Evolutionary conservation across 1,140 invertebrate species (phyloP).

Genomic region (Oppia nitens): DNA sequence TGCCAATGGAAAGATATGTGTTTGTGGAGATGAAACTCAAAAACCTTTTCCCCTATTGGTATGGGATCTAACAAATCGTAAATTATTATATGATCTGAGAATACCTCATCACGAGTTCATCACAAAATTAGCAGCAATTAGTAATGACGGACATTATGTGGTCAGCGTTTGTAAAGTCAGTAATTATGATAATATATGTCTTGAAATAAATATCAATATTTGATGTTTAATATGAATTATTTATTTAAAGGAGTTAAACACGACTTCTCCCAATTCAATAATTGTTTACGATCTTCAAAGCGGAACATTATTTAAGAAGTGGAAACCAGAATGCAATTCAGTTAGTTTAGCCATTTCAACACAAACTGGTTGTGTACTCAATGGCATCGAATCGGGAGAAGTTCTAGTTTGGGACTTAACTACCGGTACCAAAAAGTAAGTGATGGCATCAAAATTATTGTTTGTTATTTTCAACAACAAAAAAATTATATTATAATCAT

Average conservation of each 20-base stretch:
- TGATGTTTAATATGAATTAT: neutral
- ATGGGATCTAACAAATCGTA: conserved; percentile 64
- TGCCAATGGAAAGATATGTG: conserved; percentile 64
- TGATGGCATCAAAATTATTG: neutral
- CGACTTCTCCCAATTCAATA: conserved; percentile 65
- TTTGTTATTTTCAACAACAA: too few species aligned
- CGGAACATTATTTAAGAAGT: conserved; percentile 67
- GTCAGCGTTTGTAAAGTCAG: conserved; percentile 36
- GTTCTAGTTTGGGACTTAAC: conserved; percentile 71
- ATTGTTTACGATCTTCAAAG: conserved; percentile 79
- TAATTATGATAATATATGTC: neutral
- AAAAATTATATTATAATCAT: too few species aligned
- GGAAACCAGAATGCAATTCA: conserved; percentile 62
- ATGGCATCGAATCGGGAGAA: conserved; percentile 55
- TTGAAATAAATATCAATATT: neutral
- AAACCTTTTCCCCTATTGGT: conserved; percentile 73
- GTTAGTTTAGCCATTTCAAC: conserved; percentile 63
- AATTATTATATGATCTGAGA: conserved; percentile 63
- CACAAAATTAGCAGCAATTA: conserved; percentile 61
- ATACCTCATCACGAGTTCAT: conserved; percentile 76
- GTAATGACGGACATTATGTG: conserved; percentile 55
- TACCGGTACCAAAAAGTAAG: conserved; percentile 41
- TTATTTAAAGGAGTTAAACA: conserved; percentile 51
- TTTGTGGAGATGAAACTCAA: conserved; percentile 77
- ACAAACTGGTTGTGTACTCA: conserved; percentile 57